These are phyloP conservation scores for Acanthosoma haemorrhoidale DNA, from an alignment of 2,888 invertebrate genomes.

Conservation along the genomic window DNA sequence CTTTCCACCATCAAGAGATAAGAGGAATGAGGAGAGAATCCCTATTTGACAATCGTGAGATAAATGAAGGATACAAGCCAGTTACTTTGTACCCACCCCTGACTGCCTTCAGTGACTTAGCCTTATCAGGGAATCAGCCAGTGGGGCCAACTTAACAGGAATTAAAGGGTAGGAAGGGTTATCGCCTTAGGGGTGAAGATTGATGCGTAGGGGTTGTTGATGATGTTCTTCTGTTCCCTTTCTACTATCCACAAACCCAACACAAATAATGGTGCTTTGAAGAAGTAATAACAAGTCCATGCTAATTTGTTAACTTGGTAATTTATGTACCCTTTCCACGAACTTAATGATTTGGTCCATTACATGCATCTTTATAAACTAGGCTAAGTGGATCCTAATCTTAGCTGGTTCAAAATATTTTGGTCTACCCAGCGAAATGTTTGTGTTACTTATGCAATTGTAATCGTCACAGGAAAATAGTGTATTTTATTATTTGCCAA, in stretches of 20 bases:
- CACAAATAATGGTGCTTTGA: neutral
- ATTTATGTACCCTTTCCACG: too few relatives aligned
- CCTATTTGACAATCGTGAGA: neutral
- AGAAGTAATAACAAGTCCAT: too few relatives aligned
- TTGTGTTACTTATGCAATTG: too few relatives aligned
- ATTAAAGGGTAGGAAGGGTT: slow-evolving; percentile 1
- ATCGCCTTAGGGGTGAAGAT: neutral
- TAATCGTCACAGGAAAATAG: too few relatives aligned
- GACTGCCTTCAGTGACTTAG: neutral
- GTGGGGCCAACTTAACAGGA: slow-evolving; percentile 4
- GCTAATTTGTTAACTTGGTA: too few relatives aligned
- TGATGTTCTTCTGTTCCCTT: neutral
- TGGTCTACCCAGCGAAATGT: too few relatives aligned
- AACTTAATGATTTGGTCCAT: too few relatives aligned
- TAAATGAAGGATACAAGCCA: neutral
- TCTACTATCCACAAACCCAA: neutral
- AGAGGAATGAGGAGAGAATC: neutral
- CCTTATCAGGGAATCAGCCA: neutral
- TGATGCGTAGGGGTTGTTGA: neutral
- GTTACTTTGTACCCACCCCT: neutral
- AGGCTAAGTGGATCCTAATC: too few relatives aligned
- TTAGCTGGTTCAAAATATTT: too few relatives aligned
- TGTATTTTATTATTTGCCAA: too few relatives aligned
- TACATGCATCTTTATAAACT: too few relatives aligned
- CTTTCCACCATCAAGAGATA: neutral